Base-by-base conservation (phyloP, 2,797 vertebrate genomes). In the Melanotaenia parkinsoni region DNA sequence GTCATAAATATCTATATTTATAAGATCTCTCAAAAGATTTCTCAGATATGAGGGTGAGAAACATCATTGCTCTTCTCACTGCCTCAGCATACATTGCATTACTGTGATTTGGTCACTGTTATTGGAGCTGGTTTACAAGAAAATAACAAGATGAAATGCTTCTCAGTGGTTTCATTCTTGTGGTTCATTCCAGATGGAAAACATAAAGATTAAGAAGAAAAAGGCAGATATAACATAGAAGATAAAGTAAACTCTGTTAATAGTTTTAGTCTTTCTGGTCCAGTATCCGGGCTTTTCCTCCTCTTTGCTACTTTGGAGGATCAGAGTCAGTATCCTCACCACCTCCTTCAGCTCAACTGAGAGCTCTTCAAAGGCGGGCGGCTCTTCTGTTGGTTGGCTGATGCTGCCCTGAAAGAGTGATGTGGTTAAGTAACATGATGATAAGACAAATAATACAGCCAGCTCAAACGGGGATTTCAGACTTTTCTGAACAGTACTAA, bases 241-340 rank as follows among this genome's bases (percentile, higher is more conserved):
- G 20, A 86, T 6, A 3, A 91, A 78, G 63, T 92, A 94, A 6
- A 26, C 59, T 32, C 4, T 80, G 83, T 94, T 86, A 63, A 93
- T 67, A 5, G 26, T 72, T 63, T 16, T 38, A 4, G 88, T 86
- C 51, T 82, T 14, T 70, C 54, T 69, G 67, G 77, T 83, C 94
- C 92, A 94, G 82, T 83, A 82, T 9, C 78, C 67, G 0, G 63
- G 24, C 50, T 70, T 82, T 40, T 13, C 40, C 16, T 77, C 58
- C 0, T 74, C 53, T 10, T 66, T 78, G n/a, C 24, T 66, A 45
- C 24, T 65, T 40, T 2, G 35, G 0, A 76, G 58, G 14, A 90
- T 67, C 38, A 51, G 22, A 24, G 35, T 64, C 37, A 90, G 60
- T 1, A 63, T 78, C 66, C 67, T 86, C 63, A 81, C 72, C 12